Evolutionary conservation across 2,888 invertebrate genomes (phyloP).

Genomic region (Capitulum mitella): DNA sequence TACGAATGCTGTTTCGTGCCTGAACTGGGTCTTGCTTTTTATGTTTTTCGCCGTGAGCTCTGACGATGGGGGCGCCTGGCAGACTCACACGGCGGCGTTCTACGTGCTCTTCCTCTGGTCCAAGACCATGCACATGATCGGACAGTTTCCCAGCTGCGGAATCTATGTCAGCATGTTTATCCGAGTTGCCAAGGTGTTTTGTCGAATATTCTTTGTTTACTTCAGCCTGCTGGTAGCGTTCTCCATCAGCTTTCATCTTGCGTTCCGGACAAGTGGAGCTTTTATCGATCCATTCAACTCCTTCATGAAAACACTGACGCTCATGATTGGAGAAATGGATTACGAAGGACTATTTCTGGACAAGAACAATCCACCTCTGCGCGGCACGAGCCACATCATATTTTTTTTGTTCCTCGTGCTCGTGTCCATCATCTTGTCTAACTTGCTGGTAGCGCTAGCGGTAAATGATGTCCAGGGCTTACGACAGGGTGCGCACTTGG

Average conservation of each 20-base stretch:
- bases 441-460: conserved; percentile 54
- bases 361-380: conserved; percentile 27
- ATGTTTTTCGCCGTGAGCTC: conserved; percentile 30
- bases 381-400: conserved; percentile 46
- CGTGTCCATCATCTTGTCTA: conserved; percentile 55
- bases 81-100: conserved; percentile 34
- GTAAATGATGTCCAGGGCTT: conserved; percentile 55
- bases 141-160: conserved; percentile 46
- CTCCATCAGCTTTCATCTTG: conserved; percentile 53
- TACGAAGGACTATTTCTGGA: conserved; percentile 49
- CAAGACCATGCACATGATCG: conserved; percentile 35
- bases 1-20: neutral
- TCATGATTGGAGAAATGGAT: conserved; percentile 57
- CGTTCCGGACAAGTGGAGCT: conserved; percentile 49
- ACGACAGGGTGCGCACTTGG: conserved; percentile 52
- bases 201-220: conserved; percentile 49
- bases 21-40: neutral
- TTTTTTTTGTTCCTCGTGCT: conserved; percentile 52
- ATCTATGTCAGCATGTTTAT: conserved; percentile 57
- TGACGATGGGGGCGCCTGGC: conserved; percentile 29
- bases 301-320: conserved; percentile 53
- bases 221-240: conserved; percentile 53
- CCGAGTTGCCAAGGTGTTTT: conserved; percentile 52
- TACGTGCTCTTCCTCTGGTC: conserved; percentile 34
- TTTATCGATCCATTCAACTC: conserved; percentile 52